Base-by-base conservation (phyloP, 2,888 invertebrate genomes). In the Trichacis sp. region DNA sequence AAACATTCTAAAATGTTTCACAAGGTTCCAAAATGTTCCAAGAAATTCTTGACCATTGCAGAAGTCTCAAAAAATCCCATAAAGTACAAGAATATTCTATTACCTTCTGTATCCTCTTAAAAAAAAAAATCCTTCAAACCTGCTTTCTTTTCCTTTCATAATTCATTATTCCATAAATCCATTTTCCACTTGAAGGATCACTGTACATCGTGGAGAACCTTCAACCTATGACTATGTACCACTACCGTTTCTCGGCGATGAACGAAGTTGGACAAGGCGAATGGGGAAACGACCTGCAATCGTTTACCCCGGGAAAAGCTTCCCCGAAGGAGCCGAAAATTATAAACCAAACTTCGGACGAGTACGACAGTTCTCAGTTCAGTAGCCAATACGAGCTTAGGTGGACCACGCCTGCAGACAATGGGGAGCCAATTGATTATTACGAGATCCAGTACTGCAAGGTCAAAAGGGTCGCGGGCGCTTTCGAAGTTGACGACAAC, bases 361-460 rank as follows among this genome's bases (percentile, higher is more conserved):
- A 80, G 11, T 84, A 81, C 64, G 84, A 84, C 11, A 82, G 85
- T 2, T 91, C 91, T 38, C 87, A 87, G 40, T 94, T 90, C 82
- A 91, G 91, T 19, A 92, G 93, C 85, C 91, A 91, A 79, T 95
- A 90, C 80, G 93, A 94, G 78, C 84, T 96, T 15, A 88, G 91
- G 78, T 96, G 96, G 96, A 90, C 89, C 75, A 90, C 92, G 50
- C 95, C 96, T 0, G 90, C 92, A 50, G 93, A 96, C 80, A 96
- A 96, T 84, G 96, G 96, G 6, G 94, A 94, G 85, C 92, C 92
- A 19, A 95, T 96, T 77, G 92, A 93, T 79, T 87, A 87, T 83
- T 96, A 95, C 84, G 88, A 91, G 82, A 88, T 96, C 69, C 90
- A 88, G 81, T 93, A 91, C 84, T 95, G 94, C 83, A 90, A 91